Evolutionary conservation across 2,797 vertebrate species (phyloP).

Genomic region (Cheirogaleus major): DNA sequence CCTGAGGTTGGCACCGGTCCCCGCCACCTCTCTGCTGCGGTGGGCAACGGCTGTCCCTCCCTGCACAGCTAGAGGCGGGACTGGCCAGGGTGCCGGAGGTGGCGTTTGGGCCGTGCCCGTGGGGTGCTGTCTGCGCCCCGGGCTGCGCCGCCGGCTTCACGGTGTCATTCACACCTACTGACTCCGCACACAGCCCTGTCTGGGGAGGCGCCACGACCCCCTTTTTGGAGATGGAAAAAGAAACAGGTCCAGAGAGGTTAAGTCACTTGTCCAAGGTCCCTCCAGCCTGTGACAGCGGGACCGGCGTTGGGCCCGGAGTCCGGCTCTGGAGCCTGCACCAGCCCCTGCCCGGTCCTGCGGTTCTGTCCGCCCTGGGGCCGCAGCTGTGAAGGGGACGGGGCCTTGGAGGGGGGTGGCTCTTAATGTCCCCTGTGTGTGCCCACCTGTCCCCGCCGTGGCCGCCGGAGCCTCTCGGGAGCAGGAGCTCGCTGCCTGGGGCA

Average conservation of each 20-base stretch:
- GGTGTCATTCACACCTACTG: background rate
- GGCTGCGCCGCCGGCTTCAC: background rate
- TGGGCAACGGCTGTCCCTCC: background rate
- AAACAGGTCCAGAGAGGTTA: background rate
- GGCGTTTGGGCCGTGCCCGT: background rate
- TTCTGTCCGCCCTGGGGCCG: background rate
- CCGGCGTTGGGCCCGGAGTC: background rate
- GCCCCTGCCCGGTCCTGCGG: background rate
- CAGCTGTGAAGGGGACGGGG: background rate
- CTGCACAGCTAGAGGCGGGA: background rate
- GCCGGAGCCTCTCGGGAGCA: background rate
- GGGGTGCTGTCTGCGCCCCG: background rate
- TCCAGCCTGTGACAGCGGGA: background rate
- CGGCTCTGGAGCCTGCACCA: background rate
- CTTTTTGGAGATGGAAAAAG: background rate
- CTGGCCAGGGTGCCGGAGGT: background rate
- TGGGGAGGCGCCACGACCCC: background rate
- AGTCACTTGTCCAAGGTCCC: background rate
- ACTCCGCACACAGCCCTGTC: accelerated
- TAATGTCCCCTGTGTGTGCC: accelerated
- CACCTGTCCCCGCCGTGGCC: background rate
- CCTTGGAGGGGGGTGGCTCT: background rate
- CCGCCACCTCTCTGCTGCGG: background rate
- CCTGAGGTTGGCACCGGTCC: background rate
- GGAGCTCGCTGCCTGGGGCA: background rate